Evolutionary conservation across 2,113 vertebrate genomes (phyloP).

Genomic region (Vulpes vulpes): DNA sequence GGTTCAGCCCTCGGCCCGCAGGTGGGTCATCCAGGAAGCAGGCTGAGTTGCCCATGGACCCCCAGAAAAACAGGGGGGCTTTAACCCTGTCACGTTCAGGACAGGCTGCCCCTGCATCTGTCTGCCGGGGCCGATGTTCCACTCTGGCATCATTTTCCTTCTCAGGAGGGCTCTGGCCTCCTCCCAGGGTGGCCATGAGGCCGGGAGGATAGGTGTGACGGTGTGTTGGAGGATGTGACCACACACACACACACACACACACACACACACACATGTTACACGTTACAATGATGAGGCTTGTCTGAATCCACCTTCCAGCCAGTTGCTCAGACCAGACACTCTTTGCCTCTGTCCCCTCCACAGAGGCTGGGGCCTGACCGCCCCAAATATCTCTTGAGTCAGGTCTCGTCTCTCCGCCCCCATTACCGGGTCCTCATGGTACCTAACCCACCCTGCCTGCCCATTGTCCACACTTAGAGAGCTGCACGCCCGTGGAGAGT

Average conservation of each 20-base stretch:
- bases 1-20: background rate
- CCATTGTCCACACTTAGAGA: background rate
- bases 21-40: background rate
- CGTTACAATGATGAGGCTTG: rapidly evolving
- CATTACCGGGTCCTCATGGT: rapidly evolving
- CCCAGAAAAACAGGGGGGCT: background rate
- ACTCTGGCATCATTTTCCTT: rapidly evolving
- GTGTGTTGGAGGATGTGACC: background rate
- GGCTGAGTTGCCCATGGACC: background rate
- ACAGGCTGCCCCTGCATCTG: background rate
- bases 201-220: rapidly evolving
- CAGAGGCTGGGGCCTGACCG: background rate
- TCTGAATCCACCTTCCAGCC: background rate
- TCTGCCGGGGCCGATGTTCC: background rate
- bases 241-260: rapidly evolving
- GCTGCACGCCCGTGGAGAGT: rapidly evolving
- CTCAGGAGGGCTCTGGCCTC: background rate
- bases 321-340: background rate
- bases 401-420: background rate
- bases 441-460: background rate
- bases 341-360: background rate
- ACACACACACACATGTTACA: rapidly evolving
- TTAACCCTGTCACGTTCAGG: background rate
- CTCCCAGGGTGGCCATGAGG: background rate
- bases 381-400: rapidly evolving